phyloP scores from a whole-genome alignment of 1,140 invertebrate species.

The Caenorhabditis tropicalis region DNA sequence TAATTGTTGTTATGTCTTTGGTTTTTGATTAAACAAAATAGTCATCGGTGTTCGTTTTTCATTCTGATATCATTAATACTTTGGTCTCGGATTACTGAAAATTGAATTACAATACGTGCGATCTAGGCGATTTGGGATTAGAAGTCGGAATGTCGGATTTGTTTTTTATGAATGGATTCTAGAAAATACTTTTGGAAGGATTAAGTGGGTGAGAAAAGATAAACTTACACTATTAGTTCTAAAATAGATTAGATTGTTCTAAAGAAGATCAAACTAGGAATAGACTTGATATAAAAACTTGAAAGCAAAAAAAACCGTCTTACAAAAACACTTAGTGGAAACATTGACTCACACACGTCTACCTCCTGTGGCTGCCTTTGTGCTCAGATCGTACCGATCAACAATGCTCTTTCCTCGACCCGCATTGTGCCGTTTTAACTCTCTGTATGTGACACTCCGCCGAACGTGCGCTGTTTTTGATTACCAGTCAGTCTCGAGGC shows the following conservation, averaged over 20 bases:
- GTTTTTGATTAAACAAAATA: too few relatives aligned
- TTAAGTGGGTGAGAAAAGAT: background rate
- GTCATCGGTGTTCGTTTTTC: background rate
- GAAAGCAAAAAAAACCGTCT: too few relatives aligned
- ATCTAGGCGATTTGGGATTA: background rate
- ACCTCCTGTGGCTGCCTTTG: background rate
- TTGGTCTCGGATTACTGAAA: background rate
- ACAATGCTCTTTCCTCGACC: background rate
- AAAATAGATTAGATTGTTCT: background rate
- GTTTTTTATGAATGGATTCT: background rate
- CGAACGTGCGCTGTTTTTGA: conserved; percentile 47
- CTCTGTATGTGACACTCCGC: conserved; percentile 43
- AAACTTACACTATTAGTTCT: background rate
- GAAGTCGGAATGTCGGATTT: background rate
- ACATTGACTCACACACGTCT: conserved; percentile 12
- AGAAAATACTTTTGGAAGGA: background rate
- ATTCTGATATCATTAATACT: background rate
- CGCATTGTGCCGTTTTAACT: background rate
- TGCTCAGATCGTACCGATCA: conserved; percentile 27
- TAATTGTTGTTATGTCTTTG: too few relatives aligned
- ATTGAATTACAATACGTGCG: background rate
- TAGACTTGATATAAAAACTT: too few relatives aligned
- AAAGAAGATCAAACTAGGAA: too few relatives aligned
- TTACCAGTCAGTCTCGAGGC: conserved; percentile 32
- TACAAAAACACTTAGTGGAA: background rate